phyloP scores from a whole-genome alignment of 2,888 invertebrate genomes.

The Brachylomia viminalis region DNA sequence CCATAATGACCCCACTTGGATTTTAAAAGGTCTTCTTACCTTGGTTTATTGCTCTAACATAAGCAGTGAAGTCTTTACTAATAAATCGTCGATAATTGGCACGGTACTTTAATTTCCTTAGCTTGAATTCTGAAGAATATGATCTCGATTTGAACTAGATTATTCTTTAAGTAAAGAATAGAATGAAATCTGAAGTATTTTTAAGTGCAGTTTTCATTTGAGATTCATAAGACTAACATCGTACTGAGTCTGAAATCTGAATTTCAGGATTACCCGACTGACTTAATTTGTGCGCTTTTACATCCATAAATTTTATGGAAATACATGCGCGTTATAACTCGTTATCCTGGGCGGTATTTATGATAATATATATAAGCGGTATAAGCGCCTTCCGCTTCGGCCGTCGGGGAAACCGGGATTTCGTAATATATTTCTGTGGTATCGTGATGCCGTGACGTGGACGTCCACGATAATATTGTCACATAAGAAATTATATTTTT shows the following conservation, averaged over 20 bases:
- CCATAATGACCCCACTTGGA: constrained; percentile 78
- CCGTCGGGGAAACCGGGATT: no score
- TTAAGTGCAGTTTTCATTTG: background rate
- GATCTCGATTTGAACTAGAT: background rate
- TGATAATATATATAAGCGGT: no score
- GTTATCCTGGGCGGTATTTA: no score
- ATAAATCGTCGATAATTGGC: constrained; percentile 31
- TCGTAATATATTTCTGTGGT: no score
- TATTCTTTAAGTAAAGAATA: no score
- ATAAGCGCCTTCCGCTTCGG: no score
- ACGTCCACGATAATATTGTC: no score
- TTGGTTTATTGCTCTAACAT: constrained; percentile 48
- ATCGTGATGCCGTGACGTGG: no score
- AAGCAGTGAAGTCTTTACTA: constrained; percentile 29
- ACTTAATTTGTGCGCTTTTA: background rate
- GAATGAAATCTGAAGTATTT: background rate
- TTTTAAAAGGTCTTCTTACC: constrained; percentile 70
- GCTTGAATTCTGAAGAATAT: background rate
- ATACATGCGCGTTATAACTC: no score
- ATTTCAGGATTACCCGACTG: background rate
- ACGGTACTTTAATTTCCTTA: no score
- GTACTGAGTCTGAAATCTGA: background rate
- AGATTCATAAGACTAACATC: background rate
- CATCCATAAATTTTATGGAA: no score
- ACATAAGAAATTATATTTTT: no score